A percentile compares a stretch with the other conserved stretches of the same genome.
Evolutionary conservation across 2,113 vertebrate species (phyloP).

Genomic region (Xenus cinereus): DNA sequence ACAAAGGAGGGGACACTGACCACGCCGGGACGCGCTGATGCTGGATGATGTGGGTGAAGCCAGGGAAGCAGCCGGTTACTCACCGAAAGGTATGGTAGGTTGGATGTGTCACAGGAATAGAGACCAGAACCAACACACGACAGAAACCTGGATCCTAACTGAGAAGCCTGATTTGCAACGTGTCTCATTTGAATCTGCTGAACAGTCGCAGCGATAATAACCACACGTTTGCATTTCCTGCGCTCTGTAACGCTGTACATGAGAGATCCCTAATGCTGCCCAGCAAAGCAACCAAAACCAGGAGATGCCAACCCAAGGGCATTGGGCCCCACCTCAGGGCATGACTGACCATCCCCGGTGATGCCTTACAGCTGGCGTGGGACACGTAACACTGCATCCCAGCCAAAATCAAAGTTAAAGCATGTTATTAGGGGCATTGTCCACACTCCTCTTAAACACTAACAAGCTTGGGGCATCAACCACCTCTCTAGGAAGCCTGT

Average conservation of each 20-base stretch:
- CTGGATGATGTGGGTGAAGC: background rate
- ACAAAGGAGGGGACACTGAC: background rate
- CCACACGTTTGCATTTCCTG: background rate
- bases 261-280: background rate
- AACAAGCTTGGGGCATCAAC: background rate
- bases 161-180: background rate
- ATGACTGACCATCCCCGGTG: background rate
- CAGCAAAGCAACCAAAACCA: background rate
- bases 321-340: background rate
- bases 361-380: background rate
- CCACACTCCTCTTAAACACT: background rate
- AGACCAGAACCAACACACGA: background rate
- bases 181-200: background rate
- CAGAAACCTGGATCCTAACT: background rate
- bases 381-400: fast-evolving
- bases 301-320: background rate
- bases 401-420: background rate
- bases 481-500: background rate
- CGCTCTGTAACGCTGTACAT: background rate
- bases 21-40: background rate
- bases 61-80: background rate
- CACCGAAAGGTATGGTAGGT: background rate
- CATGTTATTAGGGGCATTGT: background rate
- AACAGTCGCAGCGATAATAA: background rate
- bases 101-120: background rate